Evolutionary conservation across 2,888 invertebrate genomes (phyloP), one percentile per base, ranked within the genome.

Genomic region (Cheilosia soror): DNA sequence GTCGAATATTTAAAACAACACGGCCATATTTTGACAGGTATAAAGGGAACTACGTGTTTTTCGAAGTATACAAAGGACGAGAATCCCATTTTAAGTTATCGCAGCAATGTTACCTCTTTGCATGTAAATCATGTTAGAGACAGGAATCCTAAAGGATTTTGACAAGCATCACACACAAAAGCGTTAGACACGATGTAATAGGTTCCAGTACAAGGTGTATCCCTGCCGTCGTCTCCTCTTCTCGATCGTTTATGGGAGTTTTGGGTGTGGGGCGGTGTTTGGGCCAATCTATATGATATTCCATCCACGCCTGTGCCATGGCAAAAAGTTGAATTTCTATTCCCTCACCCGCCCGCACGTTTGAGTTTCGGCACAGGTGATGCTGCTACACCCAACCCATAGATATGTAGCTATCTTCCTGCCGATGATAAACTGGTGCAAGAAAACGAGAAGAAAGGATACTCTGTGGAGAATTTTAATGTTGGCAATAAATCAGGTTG

Each of bases 401-500:
- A 20, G 20, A 2, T 20, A 20, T 0, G 9, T 11, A 37, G 51
- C 69, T 57, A 66, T 79, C 83, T 58, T 62, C 62, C 66, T 71
- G 53, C 66, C 80, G 71, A 85, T 85, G 85, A 85, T 85, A 80
- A 85, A 85, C 80, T 81, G 76, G 76, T 25, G 55, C 13, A 57
- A 49, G 68, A 71, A 76, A 80, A 62, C 42, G 66, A 72, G 66
- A 76, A 76, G 85, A 80, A 81, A 62, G 76, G 66, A 80, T 79
- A 53, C 75, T 79, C 73, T 76, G 80, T 65, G 60, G 71, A 80
- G 85, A 85, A 85, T 80, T 85, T 80, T 85, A 85, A 85, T 85
- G 85, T 76, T 72, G 75, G 85, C 76, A 76, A 85, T 85, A 85
- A 85, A 85, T 85, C 85, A 85, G 80, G 71, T 60, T 68, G 80